Percentiles rank a stretch among this genome's conserved stretches.
Conservation (phyloP, 2,797 vertebrate genomes). For the Diglossa cyanea region DNA sequence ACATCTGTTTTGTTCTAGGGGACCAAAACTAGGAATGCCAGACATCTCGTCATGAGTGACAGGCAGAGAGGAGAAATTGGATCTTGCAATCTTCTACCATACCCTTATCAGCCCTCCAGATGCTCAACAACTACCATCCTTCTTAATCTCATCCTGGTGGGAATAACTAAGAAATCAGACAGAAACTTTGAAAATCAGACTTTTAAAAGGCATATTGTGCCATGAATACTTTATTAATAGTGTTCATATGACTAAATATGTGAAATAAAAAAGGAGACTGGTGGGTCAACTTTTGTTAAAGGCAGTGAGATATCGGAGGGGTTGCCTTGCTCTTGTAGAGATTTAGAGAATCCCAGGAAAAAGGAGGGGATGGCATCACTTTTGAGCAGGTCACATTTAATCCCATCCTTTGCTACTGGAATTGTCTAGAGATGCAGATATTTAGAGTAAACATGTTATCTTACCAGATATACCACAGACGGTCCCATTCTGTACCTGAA, state of each 20-base stretch:
- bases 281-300: neutral
- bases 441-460: neutral
- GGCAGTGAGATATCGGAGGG: neutral
- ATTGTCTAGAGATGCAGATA: neutral
- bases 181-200: neutral
- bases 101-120: neutral
- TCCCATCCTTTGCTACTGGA: neutral
- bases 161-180: neutral
- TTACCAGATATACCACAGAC: constrained; percentile 83
- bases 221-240: neutral
- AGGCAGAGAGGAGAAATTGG: neutral
- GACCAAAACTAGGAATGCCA: neutral
- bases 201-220: neutral
- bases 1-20: neutral
- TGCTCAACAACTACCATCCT: neutral
- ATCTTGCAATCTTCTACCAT: neutral
- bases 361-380: neutral
- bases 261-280: neutral
- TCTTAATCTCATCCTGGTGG: neutral
- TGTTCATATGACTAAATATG: neutral
- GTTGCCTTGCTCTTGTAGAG: neutral
- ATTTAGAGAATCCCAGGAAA: neutral
- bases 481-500: constrained; percentile 71
- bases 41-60: neutral
- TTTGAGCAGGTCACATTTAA: neutral